A percentile compares a stretch with the other conserved stretches of the same genome.
Conservation (phyloP, 1,140 invertebrate genomes). For the Brachionus angularis region DNA sequence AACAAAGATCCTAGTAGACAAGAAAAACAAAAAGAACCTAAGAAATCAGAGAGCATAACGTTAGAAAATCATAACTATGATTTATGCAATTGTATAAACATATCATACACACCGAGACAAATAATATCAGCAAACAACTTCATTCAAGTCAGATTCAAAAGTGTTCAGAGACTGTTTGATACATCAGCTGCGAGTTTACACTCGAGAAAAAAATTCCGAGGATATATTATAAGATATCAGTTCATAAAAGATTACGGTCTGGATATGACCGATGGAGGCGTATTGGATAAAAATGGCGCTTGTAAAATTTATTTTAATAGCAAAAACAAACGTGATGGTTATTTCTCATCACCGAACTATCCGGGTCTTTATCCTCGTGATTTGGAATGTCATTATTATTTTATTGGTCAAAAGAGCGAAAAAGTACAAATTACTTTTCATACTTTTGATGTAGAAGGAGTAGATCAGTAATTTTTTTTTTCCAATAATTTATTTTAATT, state of each 20-base stretch:
- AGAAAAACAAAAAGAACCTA: neutral
- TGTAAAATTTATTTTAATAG: slow-evolving; percentile 57
- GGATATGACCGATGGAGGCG: neutral
- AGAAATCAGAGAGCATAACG: neutral
- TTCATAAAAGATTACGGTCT: slow-evolving; percentile 37
- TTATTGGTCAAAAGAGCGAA: slow-evolving; percentile 79
- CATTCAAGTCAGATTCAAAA: slow-evolving; percentile 28
- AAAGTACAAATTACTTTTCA: slow-evolving; percentile 90
- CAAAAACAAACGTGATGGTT: slow-evolving; percentile 70
- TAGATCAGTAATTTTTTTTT: slow-evolving; percentile 8
- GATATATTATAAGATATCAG: slow-evolving; percentile 28
- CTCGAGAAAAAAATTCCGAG: slow-evolving; percentile 32
- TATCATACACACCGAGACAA: slow-evolving; percentile 40
- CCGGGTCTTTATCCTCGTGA: slow-evolving; percentile 97
- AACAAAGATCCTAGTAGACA: neutral
- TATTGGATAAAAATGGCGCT: neutral
- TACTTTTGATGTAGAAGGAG: slow-evolving; percentile 89
- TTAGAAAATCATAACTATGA: slow-evolving; percentile 28
- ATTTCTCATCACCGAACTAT: slow-evolving; percentile 91
- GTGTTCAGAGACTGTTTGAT: neutral
- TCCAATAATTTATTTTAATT: neutral
- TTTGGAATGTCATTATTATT: slow-evolving; percentile 83
- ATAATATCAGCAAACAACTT: slow-evolving; percentile 41
- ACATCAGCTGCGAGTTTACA: neutral
- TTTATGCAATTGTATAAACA: slow-evolving; percentile 43